Conservation (phyloP, 2,888 invertebrate genomes). For the Eupithecia insigniata region DNA sequence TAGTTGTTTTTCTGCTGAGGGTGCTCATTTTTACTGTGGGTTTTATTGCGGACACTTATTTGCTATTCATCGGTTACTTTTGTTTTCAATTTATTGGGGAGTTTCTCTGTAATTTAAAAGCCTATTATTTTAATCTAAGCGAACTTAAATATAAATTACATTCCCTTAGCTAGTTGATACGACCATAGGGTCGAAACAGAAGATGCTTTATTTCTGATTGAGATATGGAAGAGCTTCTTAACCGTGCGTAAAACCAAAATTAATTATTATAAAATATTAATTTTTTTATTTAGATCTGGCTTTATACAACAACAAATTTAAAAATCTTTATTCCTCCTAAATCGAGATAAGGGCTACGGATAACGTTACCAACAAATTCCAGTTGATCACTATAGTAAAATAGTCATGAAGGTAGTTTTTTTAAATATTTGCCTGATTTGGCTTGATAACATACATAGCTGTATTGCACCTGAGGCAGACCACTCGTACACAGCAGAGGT, state of each 20-base stretch:
- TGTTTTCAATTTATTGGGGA: slow-evolving; percentile 20
- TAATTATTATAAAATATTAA: not conserved
- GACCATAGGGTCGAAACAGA: not conserved
- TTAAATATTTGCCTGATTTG: slow-evolving; percentile 58
- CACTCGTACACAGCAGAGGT: not conserved
- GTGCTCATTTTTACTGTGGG: slow-evolving; percentile 49
- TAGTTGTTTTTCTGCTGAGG: slow-evolving; percentile 61
- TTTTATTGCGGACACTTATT: slow-evolving; percentile 47
- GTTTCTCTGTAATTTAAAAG: slow-evolving; percentile 19
- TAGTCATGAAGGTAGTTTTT: slow-evolving; percentile 69
- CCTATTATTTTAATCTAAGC: slow-evolving; percentile 24
- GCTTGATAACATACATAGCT: slow-evolving; percentile 72
- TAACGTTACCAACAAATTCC: slow-evolving; percentile 56
- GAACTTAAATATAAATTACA: slow-evolving; percentile 39
- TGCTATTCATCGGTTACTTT: slow-evolving; percentile 41
- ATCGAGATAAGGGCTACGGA: not conserved
- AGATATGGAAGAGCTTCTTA: not conserved
- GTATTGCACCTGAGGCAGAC: slow-evolving; percentile 72
- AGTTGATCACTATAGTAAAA: slow-evolving; percentile 67
- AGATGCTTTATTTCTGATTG: not conserved
- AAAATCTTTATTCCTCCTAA: not conserved
- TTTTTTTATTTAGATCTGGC: too few species aligned
- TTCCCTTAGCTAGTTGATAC: slow-evolving; percentile 47
- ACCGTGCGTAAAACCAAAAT: not conserved
- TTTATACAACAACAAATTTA: too few species aligned